phyloP scores from a whole-genome alignment of 1,140 invertebrate genomes.

The Hylaeus anthracinus region DNA sequence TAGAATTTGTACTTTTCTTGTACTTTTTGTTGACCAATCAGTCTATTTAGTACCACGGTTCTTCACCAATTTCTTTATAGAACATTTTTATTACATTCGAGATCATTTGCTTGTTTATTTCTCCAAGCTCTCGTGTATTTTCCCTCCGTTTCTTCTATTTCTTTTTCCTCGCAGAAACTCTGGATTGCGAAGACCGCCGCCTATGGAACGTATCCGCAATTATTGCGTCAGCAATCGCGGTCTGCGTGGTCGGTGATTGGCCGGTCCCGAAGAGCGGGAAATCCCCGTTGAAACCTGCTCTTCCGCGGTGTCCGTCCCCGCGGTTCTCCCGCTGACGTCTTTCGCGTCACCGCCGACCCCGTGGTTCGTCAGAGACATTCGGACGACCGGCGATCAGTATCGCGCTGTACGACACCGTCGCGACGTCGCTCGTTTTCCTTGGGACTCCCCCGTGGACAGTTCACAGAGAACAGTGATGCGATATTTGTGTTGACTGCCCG shows the following conservation, averaged over 20 bases:
- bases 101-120: too few relatives aligned
- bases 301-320: slow-evolving; percentile 40
- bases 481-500: background rate
- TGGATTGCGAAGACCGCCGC: slow-evolving; percentile 31
- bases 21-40: too few relatives aligned
- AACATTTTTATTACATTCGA: too few relatives aligned
- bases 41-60: too few relatives aligned
- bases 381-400: slow-evolving; percentile 43
- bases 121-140: too few relatives aligned
- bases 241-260: slow-evolving; percentile 58
- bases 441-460: background rate
- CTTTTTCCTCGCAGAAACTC: background rate
- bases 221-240: slow-evolving; percentile 59
- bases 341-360: slow-evolving; percentile 37
- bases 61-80: too few relatives aligned
- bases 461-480: background rate
- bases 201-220: slow-evolving; percentile 51
- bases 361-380: slow-evolving; percentile 37
- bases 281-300: slow-evolving; percentile 68
- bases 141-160: too few relatives aligned
- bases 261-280: slow-evolving; percentile 63
- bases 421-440: background rate
- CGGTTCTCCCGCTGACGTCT: slow-evolving; percentile 33
- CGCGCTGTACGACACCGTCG: slow-evolving; percentile 20
- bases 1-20: too few relatives aligned